Percentiles rank a stretch among this genome's conserved stretches.
Evolutionary conservation across 2,797 vertebrate species (phyloP).

Genomic region (Hydrophis major): DNA sequence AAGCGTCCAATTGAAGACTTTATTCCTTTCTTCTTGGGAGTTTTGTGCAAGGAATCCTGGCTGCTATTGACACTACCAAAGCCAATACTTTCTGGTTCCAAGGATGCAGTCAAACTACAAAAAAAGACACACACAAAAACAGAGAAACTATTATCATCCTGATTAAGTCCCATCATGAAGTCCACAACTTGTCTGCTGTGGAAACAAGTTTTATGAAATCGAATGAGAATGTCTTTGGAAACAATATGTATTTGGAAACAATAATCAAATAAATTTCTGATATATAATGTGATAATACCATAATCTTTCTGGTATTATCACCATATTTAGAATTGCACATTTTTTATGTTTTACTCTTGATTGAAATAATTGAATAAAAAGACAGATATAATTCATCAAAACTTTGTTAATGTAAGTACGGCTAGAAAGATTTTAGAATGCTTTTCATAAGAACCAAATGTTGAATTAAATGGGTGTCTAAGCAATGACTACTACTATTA

Average conservation of each 20-base stretch:
- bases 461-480: neutral
- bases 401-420: neutral
- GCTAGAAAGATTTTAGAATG: neutral
- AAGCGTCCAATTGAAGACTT: constrained; percentile 98
- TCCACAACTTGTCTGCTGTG: constrained; percentile 21
- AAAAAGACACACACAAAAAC: constrained; percentile 51
- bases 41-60: constrained; percentile 96
- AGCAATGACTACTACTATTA: neutral
- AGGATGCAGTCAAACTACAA: constrained; percentile 84
- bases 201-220: constrained; percentile 28
- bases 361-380: neutral
- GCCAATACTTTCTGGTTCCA: constrained; percentile 90
- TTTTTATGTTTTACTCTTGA: neutral
- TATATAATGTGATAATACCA: neutral
- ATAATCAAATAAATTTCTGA: constrained; percentile 3
- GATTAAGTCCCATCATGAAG: neutral
- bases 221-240: neutral
- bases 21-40: constrained; percentile 99
- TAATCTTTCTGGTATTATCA: constrained; percentile 10
- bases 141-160: constrained; percentile 30
- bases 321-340: neutral
- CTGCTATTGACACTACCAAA: constrained; percentile 93
- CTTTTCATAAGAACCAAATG: neutral
- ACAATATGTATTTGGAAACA: constrained; percentile 12
- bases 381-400: neutral